Percentiles rank a stretch among this genome's conserved stretches.
These are phyloP conservation scores for Anagyrus pseudococci DNA, from an alignment of 2,888 invertebrate species.

Conservation along the genomic window DNA sequence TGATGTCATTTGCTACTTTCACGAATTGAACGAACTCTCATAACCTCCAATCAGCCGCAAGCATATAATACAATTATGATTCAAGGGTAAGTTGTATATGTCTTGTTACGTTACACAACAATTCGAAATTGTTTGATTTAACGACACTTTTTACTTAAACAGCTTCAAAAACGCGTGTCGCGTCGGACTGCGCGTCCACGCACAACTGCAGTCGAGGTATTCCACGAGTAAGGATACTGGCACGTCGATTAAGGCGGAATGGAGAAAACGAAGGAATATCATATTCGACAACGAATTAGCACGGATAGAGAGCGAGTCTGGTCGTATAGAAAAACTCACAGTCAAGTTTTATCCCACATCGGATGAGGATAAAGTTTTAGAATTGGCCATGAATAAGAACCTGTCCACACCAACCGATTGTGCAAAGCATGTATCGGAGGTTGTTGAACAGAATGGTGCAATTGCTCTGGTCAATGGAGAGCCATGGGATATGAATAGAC, in stretches of 20 bases:
- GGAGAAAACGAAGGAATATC: slow-evolving; percentile 68
- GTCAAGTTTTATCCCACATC: slow-evolving; percentile 71
- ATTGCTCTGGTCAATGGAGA: slow-evolving; percentile 81
- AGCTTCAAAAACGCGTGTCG: slow-evolving; percentile 28
- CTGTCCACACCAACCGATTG: slow-evolving; percentile 93
- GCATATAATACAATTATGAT: too few species aligned
- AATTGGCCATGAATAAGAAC: slow-evolving; percentile 87
- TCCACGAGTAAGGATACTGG: slow-evolving; percentile 1
- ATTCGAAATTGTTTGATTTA: too few species aligned
- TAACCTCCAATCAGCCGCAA: too few species aligned
- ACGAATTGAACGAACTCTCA: too few species aligned
- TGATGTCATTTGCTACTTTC: too few species aligned
- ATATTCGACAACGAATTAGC: slow-evolving; percentile 81
- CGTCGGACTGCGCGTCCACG: slow-evolving; percentile 17
- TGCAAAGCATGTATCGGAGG: slow-evolving; percentile 64
- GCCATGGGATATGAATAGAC: slow-evolving; percentile 93
- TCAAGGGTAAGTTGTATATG: too few species aligned
- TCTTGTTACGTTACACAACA: too few species aligned
- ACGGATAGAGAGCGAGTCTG: slow-evolving; percentile 75
- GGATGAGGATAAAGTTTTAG: slow-evolving; percentile 74
- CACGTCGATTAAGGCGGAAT: slow-evolving; percentile 54
- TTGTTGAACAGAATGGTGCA: slow-evolving; percentile 65
- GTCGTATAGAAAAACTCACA: slow-evolving; percentile 90
- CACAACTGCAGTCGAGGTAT: slow-evolving; percentile 14
- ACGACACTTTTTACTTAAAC: too few species aligned